A percentile compares a stretch with the other conserved stretches of the same genome.
These are phyloP conservation scores for Gobionotothen gibberifrons DNA, from an alignment of 2,797 vertebrate genomes.

Conservation along the genomic window DNA sequence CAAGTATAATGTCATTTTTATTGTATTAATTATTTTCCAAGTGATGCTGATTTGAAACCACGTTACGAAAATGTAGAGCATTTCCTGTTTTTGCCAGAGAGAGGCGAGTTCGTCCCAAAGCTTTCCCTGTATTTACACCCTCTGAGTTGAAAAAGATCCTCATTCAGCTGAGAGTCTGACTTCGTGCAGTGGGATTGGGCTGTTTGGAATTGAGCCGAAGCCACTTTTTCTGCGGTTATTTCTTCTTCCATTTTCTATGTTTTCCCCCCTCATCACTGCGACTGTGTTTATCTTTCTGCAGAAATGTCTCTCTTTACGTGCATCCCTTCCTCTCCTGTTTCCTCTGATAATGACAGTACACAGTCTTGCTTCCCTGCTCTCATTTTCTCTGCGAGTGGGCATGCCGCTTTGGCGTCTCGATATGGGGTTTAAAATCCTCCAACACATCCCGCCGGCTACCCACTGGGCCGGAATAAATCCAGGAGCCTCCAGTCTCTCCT, in stretches of 20 bases:
- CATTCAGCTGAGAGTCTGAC: too few species aligned
- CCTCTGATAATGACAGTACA: constrained; percentile 70
- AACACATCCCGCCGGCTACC: constrained; percentile 47
- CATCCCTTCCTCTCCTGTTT: constrained; percentile 52
- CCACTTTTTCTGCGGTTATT: constrained; percentile 3
- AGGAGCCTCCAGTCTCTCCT: constrained; percentile 67
- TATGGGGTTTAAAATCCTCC: constrained; percentile 67
- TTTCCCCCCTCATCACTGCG: background rate
- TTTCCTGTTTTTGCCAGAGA: too few species aligned
- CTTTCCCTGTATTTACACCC: too few species aligned
- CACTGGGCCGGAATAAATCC: constrained; percentile 79
- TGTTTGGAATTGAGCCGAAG: too few species aligned
- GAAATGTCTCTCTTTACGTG: constrained; percentile 29
- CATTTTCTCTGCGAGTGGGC: constrained; percentile 49
- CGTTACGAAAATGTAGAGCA: too few species aligned
- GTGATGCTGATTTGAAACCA: too few species aligned
- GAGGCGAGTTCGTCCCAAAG: too few species aligned
- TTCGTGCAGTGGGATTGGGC: too few species aligned
- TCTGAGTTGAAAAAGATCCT: too few species aligned
- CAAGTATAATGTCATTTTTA: too few species aligned
- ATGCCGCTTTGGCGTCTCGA: constrained; percentile 45
- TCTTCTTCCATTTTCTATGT: constrained; percentile 13
- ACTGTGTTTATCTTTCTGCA: constrained; percentile 31
- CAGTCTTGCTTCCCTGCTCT: constrained; percentile 67
- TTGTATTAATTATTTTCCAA: too few species aligned